Base-by-base conservation (phyloP, 53 echinoderm and acorn worm species). In the Astropecten irregularis region DNA sequence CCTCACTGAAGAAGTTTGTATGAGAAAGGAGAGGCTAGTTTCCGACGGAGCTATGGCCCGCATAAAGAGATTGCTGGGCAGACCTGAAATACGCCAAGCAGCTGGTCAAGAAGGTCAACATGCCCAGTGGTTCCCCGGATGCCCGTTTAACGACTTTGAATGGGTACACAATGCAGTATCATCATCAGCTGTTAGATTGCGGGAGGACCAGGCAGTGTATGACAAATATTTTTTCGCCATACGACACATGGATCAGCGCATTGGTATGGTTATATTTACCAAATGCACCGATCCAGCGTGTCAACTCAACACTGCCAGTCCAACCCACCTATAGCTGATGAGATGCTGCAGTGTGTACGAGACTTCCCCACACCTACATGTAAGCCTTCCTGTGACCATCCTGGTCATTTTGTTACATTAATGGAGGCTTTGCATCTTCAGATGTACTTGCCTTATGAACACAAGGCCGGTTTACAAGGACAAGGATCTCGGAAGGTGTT, bases 401-500 rank as follows among this genome's bases (percentile, higher is more conserved):
- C 65, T 64, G 65, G 65, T 35, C 22, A 30, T 60, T 60, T 47
- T 27, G 34, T 72, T 8, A 50, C 72, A 36, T 72, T 72, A 30
- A 4, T 72, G 31, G 72, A 51, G 51, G 72, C 72, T 50, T 23
- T 72, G n/a, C 53, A 31, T 18, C 37, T 40, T n/a, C 36, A 33
- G 3, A 66, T 9, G 16, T 9, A 34, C 62, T 32, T 30, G 62
- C 70, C 70, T 3, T 69, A 47, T 69, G 48, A 69, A 49, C 44
- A 69, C 69, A 44, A 44, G 47, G 46, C 69, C 27, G n/a, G 11
- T 47, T 16, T 69, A 44, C 49, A 10, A 44, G 10, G 48, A 26
- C 44, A 69, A 69, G 69, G 29, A 49, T 44, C 69, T 69, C 10
- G 69, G 69, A 22, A 44, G 69, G 46, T 69, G 69, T 69, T 44